A percentile compares a stretch with the other conserved stretches of the same genome.
Evolutionary conservation across 2,888 invertebrate genomes (phyloP).

Genomic region (Alitta virens): DNA sequence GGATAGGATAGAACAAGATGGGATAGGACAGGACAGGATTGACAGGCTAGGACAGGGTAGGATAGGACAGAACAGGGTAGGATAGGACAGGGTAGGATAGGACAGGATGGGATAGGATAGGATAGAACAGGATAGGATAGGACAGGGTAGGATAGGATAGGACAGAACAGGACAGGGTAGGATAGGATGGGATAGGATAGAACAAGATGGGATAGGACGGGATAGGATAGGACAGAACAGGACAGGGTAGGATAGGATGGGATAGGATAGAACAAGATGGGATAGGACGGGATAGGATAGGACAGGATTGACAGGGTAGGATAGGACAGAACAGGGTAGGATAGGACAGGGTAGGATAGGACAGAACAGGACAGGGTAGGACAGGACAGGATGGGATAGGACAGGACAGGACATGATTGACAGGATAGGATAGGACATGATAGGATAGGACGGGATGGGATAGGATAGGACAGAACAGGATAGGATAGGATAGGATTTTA

Average conservation of each 20-base stretch:
- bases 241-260: background rate
- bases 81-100: constrained; percentile 7
- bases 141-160: constrained; percentile 6
- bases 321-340: background rate
- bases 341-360: background rate
- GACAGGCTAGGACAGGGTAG: background rate
- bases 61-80: background rate
- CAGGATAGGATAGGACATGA: constrained; percentile 7
- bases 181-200: constrained; percentile 9
- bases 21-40: background rate
- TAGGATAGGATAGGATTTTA: constrained; percentile 9
- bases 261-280: background rate
- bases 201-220: constrained; percentile 2
- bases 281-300: constrained; percentile 1
- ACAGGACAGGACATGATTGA: constrained; percentile 3
- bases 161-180: constrained; percentile 3
- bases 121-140: constrained; percentile 6
- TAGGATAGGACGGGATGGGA: constrained; percentile 5
- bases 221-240: constrained; percentile 4
- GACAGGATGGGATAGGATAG: constrained; percentile 10
- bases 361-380: constrained; percentile 8
- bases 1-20: constrained; percentile 1
- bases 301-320: background rate
- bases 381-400: constrained; percentile 9
- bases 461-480: constrained; percentile 6